Conservation (phyloP, 2,888 invertebrate genomes). For the Esperia sulphurella region DNA sequence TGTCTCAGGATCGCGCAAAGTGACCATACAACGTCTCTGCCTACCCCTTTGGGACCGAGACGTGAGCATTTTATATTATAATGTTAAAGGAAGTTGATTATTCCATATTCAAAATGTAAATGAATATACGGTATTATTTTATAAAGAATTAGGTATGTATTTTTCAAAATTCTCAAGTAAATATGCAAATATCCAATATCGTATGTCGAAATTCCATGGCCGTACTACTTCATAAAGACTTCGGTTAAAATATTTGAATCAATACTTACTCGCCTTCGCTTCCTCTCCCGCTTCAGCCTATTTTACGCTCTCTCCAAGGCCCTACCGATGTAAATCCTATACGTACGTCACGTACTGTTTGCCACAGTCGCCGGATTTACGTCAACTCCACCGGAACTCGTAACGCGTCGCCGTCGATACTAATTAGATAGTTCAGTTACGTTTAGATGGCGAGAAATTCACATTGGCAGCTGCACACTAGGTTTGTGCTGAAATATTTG, state of each 20-base stretch:
- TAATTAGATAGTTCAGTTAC: constrained; percentile 39
- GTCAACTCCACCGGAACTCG: constrained; percentile 20
- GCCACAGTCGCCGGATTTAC: constrained; percentile 29
- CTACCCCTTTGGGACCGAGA: too few species aligned
- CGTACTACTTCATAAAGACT: too few species aligned
- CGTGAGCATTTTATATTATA: too few species aligned
- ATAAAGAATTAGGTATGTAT: too few species aligned
- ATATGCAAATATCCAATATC: too few species aligned
- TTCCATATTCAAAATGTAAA: not conserved
- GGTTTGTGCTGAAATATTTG: too few species aligned
- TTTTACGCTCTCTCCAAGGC: not conserved
- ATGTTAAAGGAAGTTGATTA: too few species aligned
- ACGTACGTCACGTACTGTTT: constrained; percentile 30
- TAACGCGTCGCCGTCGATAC: constrained; percentile 30
- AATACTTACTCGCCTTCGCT: not conserved
- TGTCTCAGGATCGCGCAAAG: too few species aligned
- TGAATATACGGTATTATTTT: not conserved
- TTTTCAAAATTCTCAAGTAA: too few species aligned
- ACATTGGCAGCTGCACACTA: not conserved
- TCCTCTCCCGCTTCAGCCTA: not conserved
- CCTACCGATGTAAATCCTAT: not conserved
- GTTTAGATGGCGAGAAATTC: not conserved
- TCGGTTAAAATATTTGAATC: too few species aligned
- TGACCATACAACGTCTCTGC: too few species aligned
- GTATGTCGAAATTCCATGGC: too few species aligned